Evolutionary conservation across 2,888 invertebrate genomes (phyloP), one percentile per base, ranked within the genome.

Genomic region (Pyrocoelia pectoralis): DNA sequence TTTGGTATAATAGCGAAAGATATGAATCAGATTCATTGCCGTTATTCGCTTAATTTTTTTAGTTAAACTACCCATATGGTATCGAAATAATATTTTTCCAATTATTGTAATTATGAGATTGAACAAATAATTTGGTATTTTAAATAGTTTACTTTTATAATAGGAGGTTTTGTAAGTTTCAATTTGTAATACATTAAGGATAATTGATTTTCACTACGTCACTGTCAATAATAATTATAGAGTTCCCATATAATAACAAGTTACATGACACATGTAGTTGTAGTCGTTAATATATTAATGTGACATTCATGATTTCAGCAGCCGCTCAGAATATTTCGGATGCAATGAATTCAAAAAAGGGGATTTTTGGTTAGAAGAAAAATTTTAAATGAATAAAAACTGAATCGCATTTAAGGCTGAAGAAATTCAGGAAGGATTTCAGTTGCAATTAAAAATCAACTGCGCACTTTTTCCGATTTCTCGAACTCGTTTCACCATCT

Each of bases 191-290:
- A 17, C 46, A 17, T 46, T 46, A 17, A 46, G 17, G 17, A 46
- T 46, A 18, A 46, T 46, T 46, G 46, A 18, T 46, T 46, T 46
- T 46, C 46, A 17, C 46, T 46, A 46, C 46, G 46, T 46, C 46
- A 46, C 46, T 46, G 46, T 46, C 46, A 46, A 46, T 46, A 17
- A 46, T 46, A 46, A 46, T 15, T 46, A 46, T 46, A 46, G 46
- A 46, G 15, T 17, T 46, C 17, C 10, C 5, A 46, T 46, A 46
- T 46, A 46, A 41, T 41, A 41, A 41, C 41, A 41, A 46, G 46
- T 46, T 46, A 46, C 46, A 46, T 46, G 46, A 17, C 46, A 46
- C n/a, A 46, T 18, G 46, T 46, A 46, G 18, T 18, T 46, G 46
- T 18, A 46, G 17, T 15, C n/a, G 46, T 46, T 46, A 46, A 17